A percentile compares a stretch with the other conserved stretches of the same genome.
phyloP scores from a whole-genome alignment of 2,113 vertebrate species.

The Phalacrocorax aristotelis region DNA sequence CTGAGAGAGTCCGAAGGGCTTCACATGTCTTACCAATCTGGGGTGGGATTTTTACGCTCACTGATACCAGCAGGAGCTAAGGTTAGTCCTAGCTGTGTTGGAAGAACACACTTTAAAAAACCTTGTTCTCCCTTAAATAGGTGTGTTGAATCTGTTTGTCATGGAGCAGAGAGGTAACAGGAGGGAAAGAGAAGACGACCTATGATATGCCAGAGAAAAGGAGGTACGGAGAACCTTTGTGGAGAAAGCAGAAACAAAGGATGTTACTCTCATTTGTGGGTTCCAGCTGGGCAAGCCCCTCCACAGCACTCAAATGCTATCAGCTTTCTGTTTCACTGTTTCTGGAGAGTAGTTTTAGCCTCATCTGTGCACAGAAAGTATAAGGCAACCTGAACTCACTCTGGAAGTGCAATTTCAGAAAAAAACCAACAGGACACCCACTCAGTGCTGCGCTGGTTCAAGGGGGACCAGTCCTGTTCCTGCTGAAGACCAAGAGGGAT shows the following conservation, averaged over 20 bases:
- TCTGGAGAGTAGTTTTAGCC: background rate
- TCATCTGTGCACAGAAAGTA: background rate
- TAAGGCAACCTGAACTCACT: background rate
- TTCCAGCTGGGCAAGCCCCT: background rate
- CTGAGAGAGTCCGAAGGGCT: background rate
- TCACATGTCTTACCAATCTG: background rate
- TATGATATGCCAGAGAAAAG: background rate
- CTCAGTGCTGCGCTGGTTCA: background rate
- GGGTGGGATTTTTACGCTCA: background rate
- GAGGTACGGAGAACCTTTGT: background rate
- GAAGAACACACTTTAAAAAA: background rate
- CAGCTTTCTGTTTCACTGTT: background rate
- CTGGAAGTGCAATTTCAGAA: background rate
- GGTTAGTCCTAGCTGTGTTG: background rate
- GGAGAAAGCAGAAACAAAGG: background rate
- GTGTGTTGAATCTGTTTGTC: background rate
- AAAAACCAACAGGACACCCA: background rate
- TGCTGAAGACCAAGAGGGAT: background rate
- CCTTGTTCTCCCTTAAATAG: background rate
- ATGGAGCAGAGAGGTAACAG: background rate
- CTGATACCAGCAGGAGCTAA: background rate
- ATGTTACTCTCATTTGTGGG: rapidly evolving
- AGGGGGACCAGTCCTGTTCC: background rate
- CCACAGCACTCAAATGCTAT: background rate
- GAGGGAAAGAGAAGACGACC: background rate